Conservation (phyloP, 1,140 invertebrate species). For the Chrysoperla carnea region DNA sequence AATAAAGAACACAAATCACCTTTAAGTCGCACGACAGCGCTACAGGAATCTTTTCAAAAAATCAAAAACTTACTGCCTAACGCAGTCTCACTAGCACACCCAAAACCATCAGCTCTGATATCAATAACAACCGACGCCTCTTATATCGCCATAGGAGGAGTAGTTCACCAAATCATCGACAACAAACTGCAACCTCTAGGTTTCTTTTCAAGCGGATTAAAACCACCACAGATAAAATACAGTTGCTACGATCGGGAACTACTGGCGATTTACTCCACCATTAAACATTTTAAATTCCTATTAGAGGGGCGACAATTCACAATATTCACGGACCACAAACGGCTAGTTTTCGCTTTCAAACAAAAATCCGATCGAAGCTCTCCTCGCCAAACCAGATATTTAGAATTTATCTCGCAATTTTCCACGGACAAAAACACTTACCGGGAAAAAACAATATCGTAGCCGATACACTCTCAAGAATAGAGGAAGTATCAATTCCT, state of each 20-base stretch:
- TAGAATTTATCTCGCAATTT: slow-evolving; percentile 17
- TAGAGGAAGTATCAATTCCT: slow-evolving; percentile 10
- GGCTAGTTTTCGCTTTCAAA: slow-evolving; percentile 15
- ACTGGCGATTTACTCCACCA: slow-evolving; percentile 22
- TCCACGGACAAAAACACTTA: slow-evolving; percentile 19
- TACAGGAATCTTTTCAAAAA: slow-evolving; percentile 8
- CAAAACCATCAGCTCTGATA: background rate
- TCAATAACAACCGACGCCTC: background rate
- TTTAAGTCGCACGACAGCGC: slow-evolving; percentile 3
- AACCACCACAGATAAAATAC: slow-evolving; percentile 16
- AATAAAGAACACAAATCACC: slow-evolving; percentile 11
- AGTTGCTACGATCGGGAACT: slow-evolving; percentile 26
- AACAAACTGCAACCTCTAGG: slow-evolving; percentile 7
- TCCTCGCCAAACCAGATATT: slow-evolving; percentile 13
- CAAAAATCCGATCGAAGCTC: slow-evolving; percentile 12
- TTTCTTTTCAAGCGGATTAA: slow-evolving; percentile 14
- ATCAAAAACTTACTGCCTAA: slow-evolving; percentile 15
- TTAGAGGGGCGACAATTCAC: slow-evolving; percentile 13
- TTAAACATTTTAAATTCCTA: slow-evolving; percentile 15
- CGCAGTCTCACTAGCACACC: slow-evolving; percentile 7
- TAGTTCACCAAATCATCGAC: slow-evolving; percentile 5
- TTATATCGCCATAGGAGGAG: slow-evolving; percentile 4
- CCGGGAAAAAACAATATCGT: slow-evolving; percentile 13
- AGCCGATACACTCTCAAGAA: slow-evolving; percentile 14
- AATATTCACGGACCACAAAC: slow-evolving; percentile 23